A percentile compares a stretch with the other conserved stretches of the same genome.
These are phyloP conservation scores for Quiscalus mexicanus DNA, from an alignment of 2,113 vertebrate genomes.

Conservation along the genomic window DNA sequence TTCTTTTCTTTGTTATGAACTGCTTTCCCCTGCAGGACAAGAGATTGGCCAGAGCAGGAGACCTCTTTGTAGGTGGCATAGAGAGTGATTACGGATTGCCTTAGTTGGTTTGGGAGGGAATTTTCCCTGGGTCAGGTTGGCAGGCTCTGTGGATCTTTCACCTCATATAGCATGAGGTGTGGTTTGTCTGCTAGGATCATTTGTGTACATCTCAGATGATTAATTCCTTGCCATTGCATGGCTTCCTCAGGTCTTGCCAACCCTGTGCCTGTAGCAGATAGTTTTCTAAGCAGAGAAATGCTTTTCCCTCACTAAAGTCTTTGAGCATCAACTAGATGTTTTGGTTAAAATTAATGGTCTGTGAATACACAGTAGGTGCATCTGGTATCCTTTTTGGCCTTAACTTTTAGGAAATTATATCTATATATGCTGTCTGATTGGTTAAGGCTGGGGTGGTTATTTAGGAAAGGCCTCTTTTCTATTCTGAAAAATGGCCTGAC, in stretches of 20 bases:
- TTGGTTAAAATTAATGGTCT: neutral
- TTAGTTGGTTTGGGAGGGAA: neutral
- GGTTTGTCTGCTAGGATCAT: neutral
- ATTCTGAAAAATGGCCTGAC: neutral
- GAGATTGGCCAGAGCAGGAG: neutral
- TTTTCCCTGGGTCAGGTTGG: slow-evolving; percentile 28
- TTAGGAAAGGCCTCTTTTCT: neutral
- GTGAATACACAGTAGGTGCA: neutral
- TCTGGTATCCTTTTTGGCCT: neutral
- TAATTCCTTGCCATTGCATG: neutral
- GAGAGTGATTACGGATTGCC: neutral
- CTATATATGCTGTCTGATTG: neutral
- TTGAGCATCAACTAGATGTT: neutral
- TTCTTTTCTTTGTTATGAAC: neutral
- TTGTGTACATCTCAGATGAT: slow-evolving; percentile 15
- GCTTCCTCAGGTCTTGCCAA: neutral
- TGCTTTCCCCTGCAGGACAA: neutral
- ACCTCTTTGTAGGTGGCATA: neutral
- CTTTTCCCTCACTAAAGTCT: neutral
- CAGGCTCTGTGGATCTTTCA: slow-evolving; percentile 45
- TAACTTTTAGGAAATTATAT: neutral
- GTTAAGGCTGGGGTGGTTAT: neutral
- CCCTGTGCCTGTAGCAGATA: neutral
- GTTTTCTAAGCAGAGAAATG: neutral
- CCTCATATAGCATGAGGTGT: slow-evolving; percentile 18